Evolutionary conservation across 1,140 invertebrate species (phyloP).

Genomic region (Platyscapa corneri): DNA sequence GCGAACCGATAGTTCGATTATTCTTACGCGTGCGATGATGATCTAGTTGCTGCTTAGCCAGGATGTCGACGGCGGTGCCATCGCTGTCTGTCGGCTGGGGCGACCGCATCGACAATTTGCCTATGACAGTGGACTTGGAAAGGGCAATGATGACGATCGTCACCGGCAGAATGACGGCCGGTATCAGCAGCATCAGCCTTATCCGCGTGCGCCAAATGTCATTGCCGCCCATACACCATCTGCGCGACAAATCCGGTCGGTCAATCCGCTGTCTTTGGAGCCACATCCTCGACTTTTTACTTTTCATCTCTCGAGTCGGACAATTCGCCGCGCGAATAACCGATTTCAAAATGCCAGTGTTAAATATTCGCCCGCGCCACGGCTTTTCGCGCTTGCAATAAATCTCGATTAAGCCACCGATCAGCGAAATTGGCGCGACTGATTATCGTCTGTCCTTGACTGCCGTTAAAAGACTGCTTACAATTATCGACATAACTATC

Average conservation of each 20-base stretch:
- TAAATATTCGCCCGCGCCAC: too few relatives aligned
- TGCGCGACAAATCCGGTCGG: too few relatives aligned
- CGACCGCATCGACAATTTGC: conserved; percentile 57
- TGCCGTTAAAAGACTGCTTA: neutral
- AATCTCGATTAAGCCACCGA: conserved; percentile 6
- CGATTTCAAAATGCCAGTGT: neutral
- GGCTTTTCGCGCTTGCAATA: neutral
- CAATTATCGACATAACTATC: neutral
- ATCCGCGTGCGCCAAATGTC: conserved; percentile 66
- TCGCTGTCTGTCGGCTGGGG: conserved; percentile 4
- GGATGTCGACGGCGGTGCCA: neutral
- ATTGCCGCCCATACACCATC: conserved; percentile 68
- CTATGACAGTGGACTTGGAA: conserved; percentile 60
- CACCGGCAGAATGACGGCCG: conserved; percentile 65
- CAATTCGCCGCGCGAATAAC: too few relatives aligned
- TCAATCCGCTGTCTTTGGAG: too few relatives aligned
- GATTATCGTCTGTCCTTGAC: conserved; percentile 5
- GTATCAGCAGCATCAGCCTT: conserved; percentile 67
- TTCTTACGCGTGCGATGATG: too few relatives aligned
- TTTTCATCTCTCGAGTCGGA: too few relatives aligned
- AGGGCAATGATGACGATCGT: conserved; percentile 68
- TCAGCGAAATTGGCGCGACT: neutral
- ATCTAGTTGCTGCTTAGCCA: neutral
- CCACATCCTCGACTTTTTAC: too few relatives aligned
- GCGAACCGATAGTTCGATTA: too few relatives aligned